Evolutionary conservation across 2,113 vertebrate species (phyloP).

Genomic region (Geococcyx californianus): DNA sequence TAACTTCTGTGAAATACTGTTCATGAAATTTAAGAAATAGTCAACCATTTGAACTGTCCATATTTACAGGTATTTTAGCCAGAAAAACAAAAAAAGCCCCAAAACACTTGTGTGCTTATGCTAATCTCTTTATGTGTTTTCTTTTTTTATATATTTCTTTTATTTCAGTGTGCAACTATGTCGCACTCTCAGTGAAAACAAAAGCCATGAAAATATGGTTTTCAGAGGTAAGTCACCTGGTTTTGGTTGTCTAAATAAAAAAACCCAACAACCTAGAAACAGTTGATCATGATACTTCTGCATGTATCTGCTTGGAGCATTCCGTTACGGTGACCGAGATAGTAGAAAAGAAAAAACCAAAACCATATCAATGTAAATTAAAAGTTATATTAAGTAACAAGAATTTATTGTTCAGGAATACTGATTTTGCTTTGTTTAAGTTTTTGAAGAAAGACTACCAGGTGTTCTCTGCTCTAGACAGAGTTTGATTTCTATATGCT

Average conservation of each 20-base stretch:
- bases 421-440: neutral
- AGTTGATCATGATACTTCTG: neutral
- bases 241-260: neutral
- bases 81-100: neutral
- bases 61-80: neutral
- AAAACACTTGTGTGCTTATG: neutral
- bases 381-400: neutral
- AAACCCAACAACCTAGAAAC: neutral
- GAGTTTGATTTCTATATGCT: neutral
- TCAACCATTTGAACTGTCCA: neutral
- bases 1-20: neutral
- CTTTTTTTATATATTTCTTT: neutral
- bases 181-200: slow-evolving; percentile 87
- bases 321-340: neutral
- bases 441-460: neutral
- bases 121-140: neutral
- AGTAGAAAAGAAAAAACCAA: neutral
- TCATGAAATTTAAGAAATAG: neutral
- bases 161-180: slow-evolving; percentile 89
- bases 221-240: slow-evolving; percentile 83
- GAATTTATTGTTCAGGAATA: neutral
- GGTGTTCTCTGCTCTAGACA: neutral
- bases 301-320: neutral
- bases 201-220: slow-evolving; percentile 82
- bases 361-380: neutral